Evolutionary conservation across 2,888 invertebrate species (phyloP), one percentile per base, ranked within the genome.

Genomic region (Allophyes oxyacanthae): DNA sequence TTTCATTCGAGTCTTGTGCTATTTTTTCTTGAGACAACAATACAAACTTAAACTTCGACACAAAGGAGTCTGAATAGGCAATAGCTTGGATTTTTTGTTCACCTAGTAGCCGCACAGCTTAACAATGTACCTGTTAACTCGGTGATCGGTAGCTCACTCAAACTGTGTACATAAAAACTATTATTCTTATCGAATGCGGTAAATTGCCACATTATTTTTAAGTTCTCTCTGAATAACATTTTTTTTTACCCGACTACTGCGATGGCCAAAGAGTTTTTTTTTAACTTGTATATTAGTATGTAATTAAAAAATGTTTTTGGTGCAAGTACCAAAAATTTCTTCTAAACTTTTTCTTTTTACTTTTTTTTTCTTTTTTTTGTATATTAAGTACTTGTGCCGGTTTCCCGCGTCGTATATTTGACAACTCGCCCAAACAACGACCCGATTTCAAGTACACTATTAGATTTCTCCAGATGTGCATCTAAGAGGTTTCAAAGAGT

Each of bases 401-500:
- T 64, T 62, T 52, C 77, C 76, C 70, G 76, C 73, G 43, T 66
- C 61, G 49, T 59, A 14, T 80, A 79, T 83, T 83, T 77, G 71
- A 77, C 75, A 72, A 83, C 72, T 75, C 42, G 13, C 25, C 32
- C 15, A 75, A 60, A 78, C 69, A 64, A 42, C 44, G 30, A 64
- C 62, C 52, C 53, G 38, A 46, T 67, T 54, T 57, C 32, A 52
- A 75, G 56, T 58, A 26, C 53, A 55, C 32, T 61, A 75, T 76
- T 73, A 73, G 68, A 70, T 81, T 82, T 75, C 79, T 82, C 83
- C 88, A 89, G 87, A 87, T 87, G 87, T 82, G 72, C 77, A 61
- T 80, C 79, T 81, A 77, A 84, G 82, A 67, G 72, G 69, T 79
- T 83, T 81, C 79, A 78, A 83, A 84, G 85, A 82, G 78, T 75